These are phyloP conservation scores for Eustalomyia histrio DNA, from an alignment of 2,888 invertebrate genomes.

Conservation along the genomic window DNA sequence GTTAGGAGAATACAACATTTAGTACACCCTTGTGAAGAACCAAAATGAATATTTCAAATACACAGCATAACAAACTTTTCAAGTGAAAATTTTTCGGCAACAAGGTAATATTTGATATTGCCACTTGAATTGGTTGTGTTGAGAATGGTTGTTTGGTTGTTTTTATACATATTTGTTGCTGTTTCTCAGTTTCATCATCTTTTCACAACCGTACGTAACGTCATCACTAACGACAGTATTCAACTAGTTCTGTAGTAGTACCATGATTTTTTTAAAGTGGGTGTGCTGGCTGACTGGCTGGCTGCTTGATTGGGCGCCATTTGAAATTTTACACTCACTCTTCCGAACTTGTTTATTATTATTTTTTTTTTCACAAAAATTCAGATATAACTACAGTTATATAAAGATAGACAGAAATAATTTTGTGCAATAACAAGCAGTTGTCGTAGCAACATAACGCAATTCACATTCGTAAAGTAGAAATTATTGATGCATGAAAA, in stretches of 20 bases:
- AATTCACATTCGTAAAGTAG: conserved; percentile 59
- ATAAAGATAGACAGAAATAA: conserved; percentile 36
- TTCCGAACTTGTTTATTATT: not conserved
- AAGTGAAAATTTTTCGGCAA: conserved; percentile 60
- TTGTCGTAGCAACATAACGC: conserved; percentile 61
- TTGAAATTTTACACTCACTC: conserved; percentile 32
- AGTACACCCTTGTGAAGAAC: too few relatives aligned
- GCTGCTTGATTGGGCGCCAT: not conserved
- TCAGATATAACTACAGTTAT: conserved; percentile 27
- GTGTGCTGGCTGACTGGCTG: too few relatives aligned
- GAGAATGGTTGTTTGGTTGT: conserved; percentile 29
- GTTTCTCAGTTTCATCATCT: conserved; percentile 45
- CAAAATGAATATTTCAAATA: not conserved
- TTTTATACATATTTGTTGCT: not conserved
- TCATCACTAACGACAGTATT: not conserved
- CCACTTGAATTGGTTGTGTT: conserved; percentile 67
- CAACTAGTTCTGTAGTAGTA: not conserved
- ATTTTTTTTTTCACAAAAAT: not conserved
- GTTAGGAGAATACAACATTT: too few relatives aligned
- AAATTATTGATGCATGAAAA: conserved; percentile 60
- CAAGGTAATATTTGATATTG: conserved; percentile 70
- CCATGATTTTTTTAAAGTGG: too few relatives aligned
- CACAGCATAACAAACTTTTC: conserved; percentile 56
- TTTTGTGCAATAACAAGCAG: conserved; percentile 61
- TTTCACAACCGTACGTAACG: conserved; percentile 3